Evolutionary conservation across 2,113 vertebrate species (phyloP).

Genomic region (Sorex araneus): DNA sequence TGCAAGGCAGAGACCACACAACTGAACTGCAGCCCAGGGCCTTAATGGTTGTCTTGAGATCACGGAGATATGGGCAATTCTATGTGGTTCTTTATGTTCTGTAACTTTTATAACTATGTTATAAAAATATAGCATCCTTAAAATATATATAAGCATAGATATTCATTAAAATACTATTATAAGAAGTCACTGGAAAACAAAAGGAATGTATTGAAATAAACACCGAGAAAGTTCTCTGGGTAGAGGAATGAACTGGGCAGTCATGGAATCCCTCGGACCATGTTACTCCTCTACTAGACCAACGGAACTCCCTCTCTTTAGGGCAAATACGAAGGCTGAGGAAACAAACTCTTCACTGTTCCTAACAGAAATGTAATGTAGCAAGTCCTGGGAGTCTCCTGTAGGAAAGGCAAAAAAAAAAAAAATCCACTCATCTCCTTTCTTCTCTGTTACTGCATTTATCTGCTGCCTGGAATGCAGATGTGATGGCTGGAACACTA

Average conservation of each 20-base stretch:
- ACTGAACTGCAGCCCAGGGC: no score
- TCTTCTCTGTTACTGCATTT: background rate
- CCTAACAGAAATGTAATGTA: background rate
- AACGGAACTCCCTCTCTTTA: background rate
- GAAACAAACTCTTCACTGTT: background rate
- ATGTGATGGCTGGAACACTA: background rate
- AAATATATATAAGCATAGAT: background rate
- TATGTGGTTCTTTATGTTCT: constrained; percentile 19
- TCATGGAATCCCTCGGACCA: background rate
- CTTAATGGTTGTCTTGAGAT: constrained; percentile 16
- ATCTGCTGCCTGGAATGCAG: constrained; percentile 34
- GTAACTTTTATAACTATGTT: constrained; percentile 20
- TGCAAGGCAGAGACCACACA: no score
- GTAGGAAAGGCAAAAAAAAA: constrained; percentile 2
- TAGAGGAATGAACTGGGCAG: background rate
- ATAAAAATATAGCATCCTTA: background rate
- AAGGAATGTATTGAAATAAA: constrained; percentile 43
- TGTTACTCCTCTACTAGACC: background rate
- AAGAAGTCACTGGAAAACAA: constrained; percentile 56
- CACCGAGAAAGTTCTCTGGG: background rate
- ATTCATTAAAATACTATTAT: constrained; percentile 20
- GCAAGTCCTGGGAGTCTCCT: background rate
- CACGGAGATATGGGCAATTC: background rate
- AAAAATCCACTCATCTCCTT: background rate
- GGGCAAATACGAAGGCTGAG: background rate